Conservation (phyloP, 2,888 invertebrate genomes). For the Protonemura montana region DNA sequence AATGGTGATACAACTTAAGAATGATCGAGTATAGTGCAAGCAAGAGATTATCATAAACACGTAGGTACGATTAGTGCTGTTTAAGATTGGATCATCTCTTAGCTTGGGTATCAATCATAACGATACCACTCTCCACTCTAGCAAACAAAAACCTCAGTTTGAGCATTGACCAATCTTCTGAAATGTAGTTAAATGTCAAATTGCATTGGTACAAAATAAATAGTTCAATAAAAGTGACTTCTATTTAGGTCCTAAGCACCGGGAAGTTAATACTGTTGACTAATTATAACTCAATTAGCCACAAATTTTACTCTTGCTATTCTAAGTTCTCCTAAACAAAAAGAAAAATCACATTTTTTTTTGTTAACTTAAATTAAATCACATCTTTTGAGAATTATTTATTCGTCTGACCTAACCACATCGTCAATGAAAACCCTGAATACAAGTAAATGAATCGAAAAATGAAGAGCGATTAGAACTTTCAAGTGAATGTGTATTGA, state of each 20-base stretch:
- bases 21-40: constrained; percentile 7
- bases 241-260: not conserved
- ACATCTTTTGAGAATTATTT: not conserved
- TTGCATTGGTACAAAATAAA: not conserved
- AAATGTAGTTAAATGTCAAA: not conserved
- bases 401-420: not conserved
- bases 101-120: not conserved
- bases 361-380: not conserved
- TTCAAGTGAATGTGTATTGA: not conserved
- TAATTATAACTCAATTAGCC: not conserved
- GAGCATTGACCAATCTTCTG: not conserved
- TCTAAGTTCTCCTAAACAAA: not conserved
- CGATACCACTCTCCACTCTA: not conserved
- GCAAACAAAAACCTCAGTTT: not conserved
- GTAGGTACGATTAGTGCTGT: not conserved
- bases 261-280: constrained; percentile 7
- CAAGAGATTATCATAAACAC: not conserved
- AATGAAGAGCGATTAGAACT: constrained; percentile 14
- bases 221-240: not conserved
- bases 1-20: not conserved
- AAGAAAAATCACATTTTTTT: not conserved
- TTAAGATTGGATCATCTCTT: not conserved
- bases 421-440: constrained; percentile 10
- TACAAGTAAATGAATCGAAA: not conserved
- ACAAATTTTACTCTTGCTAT: not conserved